phyloP scores from a whole-genome alignment of 2,113 vertebrate genomes.

The Rhabdornis inornatus region DNA sequence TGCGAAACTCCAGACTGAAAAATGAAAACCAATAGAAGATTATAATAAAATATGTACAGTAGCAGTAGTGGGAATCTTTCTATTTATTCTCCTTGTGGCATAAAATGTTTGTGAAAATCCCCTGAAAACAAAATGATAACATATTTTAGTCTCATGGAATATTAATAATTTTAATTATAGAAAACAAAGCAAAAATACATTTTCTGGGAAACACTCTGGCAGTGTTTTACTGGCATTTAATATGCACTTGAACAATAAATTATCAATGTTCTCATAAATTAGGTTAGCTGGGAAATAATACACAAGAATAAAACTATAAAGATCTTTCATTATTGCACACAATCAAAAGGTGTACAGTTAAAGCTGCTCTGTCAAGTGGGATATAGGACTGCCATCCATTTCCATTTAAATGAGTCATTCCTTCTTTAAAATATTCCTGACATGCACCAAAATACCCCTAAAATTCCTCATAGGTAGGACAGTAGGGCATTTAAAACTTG shows the following conservation, averaged over 20 bases:
- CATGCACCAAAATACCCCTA: background rate
- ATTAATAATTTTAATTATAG: slow-evolving; percentile 13
- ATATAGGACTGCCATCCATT: background rate
- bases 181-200: background rate
- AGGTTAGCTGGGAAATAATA: background rate
- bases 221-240: background rate
- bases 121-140: background rate
- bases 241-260: background rate
- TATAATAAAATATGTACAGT: background rate
- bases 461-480: background rate
- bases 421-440: background rate
- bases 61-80: background rate
- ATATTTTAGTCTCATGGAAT: background rate
- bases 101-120: background rate
- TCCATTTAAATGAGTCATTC: background rate
- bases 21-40: background rate
- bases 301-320: background rate
- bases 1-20: background rate
- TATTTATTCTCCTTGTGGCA: background rate
- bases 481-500: background rate
- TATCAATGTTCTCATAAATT: background rate
- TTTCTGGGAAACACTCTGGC: background rate
- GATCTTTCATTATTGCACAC: background rate
- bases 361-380: background rate
- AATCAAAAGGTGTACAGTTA: background rate